A percentile compares a stretch with the other conserved stretches of the same genome.
Evolutionary conservation across 2,888 invertebrate genomes (phyloP).

Genomic region (Mellilla xanthometata): DNA sequence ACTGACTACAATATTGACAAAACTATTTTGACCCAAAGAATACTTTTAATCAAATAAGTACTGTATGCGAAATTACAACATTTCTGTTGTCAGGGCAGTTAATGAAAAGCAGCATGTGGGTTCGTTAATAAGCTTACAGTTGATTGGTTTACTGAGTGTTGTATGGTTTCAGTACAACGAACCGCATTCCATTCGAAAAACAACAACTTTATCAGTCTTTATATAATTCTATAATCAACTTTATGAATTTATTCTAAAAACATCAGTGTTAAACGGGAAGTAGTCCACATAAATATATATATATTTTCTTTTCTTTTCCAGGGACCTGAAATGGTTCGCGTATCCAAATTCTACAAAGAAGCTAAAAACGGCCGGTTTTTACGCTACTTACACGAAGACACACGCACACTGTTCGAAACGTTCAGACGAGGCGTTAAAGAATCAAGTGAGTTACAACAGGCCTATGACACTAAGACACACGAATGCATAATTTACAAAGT

Average conservation of each 20-base stretch:
- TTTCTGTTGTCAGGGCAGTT: conserved; percentile 6
- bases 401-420: conserved; percentile 93
- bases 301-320: conserved; percentile 69
- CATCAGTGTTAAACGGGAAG: too few relatives aligned
- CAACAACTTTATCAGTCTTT: too few relatives aligned
- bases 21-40: too few relatives aligned
- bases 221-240: too few relatives aligned
- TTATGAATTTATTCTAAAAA: too few relatives aligned
- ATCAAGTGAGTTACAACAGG: conserved; percentile 86
- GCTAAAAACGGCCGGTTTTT: conserved; percentile 93
- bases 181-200: conserved; percentile 31
- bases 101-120: conserved; percentile 21
- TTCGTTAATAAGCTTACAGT: conserved; percentile 63
- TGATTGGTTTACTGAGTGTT: conserved; percentile 54
- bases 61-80: not conserved
- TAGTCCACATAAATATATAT: too few relatives aligned
- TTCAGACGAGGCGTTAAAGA: conserved; percentile 96
- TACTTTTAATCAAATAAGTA: too few relatives aligned
- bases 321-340: conserved; percentile 94
- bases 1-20: too few relatives aligned
- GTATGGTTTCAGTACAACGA: conserved; percentile 64
- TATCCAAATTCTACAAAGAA: conserved; percentile 95
- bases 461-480: not conserved
- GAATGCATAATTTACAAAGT: conserved; percentile 14
- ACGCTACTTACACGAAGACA: conserved; percentile 92